A percentile compares a stretch with the other conserved stretches of the same genome.
These are phyloP conservation scores for Muscicapa striata DNA, from an alignment of 2,797 vertebrate genomes.

Conservation along the genomic window DNA sequence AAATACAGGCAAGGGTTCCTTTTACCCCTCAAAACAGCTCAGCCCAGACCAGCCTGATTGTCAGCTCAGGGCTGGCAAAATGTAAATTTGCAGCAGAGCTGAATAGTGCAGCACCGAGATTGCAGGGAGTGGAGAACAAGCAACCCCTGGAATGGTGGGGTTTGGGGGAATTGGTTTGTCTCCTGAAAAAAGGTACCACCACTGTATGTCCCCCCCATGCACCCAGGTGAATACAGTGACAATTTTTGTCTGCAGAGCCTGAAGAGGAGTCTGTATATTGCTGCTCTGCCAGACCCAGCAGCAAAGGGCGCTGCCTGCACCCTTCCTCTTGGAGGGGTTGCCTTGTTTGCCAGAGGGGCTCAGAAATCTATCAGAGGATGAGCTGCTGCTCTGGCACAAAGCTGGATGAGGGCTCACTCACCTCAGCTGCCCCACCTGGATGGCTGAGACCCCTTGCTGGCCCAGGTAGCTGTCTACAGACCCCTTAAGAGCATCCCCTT, in stretches of 20 bases:
- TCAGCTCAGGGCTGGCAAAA: neutral
- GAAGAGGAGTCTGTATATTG: neutral
- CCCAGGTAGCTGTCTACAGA: neutral
- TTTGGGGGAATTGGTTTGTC: neutral
- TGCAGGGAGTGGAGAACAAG: neutral
- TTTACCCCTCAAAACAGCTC: neutral
- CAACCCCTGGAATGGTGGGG: accelerated
- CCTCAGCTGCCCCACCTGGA: neutral
- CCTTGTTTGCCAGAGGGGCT: neutral
- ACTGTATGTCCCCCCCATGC: too few relatives aligned
- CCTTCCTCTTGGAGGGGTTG: neutral
- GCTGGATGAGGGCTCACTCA: neutral
- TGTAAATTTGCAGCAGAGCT: neutral
- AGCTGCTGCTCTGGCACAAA: neutral
- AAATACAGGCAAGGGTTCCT: neutral
- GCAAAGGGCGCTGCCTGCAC: neutral
- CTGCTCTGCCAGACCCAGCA: neutral
- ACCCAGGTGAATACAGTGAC: neutral
- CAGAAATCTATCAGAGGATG: neutral
- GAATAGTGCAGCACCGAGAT: neutral
- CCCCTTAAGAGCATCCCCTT: neutral
- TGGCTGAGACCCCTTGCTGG: neutral
- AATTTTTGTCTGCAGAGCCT: neutral
- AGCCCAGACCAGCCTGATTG: neutral
- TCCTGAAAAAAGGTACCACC: neutral